Conservation (phyloP, 2,113 vertebrate species). For the Arothron firmamentum region DNA sequence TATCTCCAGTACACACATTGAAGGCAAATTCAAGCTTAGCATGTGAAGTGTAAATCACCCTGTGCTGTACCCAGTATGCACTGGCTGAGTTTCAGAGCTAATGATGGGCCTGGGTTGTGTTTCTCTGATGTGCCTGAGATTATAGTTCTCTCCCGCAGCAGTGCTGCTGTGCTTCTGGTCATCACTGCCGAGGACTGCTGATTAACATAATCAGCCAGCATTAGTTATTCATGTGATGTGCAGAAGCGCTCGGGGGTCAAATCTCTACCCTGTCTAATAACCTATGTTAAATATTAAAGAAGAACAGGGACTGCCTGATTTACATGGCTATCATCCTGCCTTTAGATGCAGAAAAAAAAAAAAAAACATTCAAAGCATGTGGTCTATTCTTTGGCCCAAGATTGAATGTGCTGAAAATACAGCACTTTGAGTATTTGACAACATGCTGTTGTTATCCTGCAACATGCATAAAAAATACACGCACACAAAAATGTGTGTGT, state of each 20-base stretch:
- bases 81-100: slow-evolving; percentile 61
- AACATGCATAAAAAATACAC: slow-evolving; percentile 31
- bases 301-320: slow-evolving; percentile 76
- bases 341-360: slow-evolving; percentile 60
- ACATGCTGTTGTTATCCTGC: slow-evolving; percentile 27
- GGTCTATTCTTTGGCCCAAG: slow-evolving; percentile 53
- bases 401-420: slow-evolving; percentile 36
- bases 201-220: slow-evolving; percentile 80
- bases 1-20: slow-evolving; percentile 65
- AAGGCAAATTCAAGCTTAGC: slow-evolving; percentile 64
- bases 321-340: slow-evolving; percentile 74
- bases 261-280: slow-evolving; percentile 80
- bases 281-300: slow-evolving; percentile 82
- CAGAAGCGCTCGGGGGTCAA: slow-evolving; percentile 74
- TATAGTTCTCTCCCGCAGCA: slow-evolving; percentile 67
- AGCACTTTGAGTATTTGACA: slow-evolving; percentile 45
- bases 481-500: not conserved
- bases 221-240: slow-evolving; percentile 80
- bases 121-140: slow-evolving; percentile 68
- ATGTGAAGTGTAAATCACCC: slow-evolving; percentile 68
- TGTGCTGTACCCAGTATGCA: slow-evolving; percentile 49
- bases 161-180: slow-evolving; percentile 66
- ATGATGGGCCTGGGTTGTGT: slow-evolving; percentile 69
- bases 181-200: slow-evolving; percentile 66
- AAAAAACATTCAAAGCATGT: slow-evolving; percentile 50